phyloP scores from a whole-genome alignment of 2,113 vertebrate species.

The Capricornis sumatraensis region DNA sequence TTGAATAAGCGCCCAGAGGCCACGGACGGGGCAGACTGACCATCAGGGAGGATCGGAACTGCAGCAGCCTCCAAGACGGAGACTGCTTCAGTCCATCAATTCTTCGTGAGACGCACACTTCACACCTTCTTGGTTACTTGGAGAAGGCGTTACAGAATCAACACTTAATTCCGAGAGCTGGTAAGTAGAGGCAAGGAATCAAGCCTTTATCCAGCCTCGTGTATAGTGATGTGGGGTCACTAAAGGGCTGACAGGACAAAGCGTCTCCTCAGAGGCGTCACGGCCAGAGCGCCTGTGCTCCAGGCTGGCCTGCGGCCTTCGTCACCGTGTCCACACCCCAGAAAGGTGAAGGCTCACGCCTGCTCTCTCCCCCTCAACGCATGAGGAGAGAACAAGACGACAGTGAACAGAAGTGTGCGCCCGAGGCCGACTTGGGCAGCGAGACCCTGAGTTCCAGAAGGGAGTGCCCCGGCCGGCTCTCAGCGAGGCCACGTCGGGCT shows the following conservation, averaged over 20 bases:
- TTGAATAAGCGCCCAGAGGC: neutral
- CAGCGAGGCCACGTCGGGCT: fast-evolving
- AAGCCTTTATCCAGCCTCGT: no score
- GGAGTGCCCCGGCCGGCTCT: neutral
- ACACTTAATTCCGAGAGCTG: neutral
- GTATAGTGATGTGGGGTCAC: fast-evolving
- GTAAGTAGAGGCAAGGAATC: neutral
- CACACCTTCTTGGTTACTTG: no score
- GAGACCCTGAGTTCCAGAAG: neutral
- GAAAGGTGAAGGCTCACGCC: neutral
- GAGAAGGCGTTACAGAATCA: neutral
- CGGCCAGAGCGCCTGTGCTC: neutral
- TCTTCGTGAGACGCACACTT: neutral
- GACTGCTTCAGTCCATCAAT: neutral
- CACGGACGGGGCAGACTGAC: fast-evolving
- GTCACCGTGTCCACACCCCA: fast-evolving
- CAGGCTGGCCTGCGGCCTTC: neutral
- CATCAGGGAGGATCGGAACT: neutral
- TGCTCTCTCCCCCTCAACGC: neutral
- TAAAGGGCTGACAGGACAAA: neutral
- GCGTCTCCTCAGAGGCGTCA: neutral
- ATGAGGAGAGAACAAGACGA: neutral
- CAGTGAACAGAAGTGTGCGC: neutral
- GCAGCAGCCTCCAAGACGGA: fast-evolving
- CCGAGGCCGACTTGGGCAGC: neutral